Base-by-base conservation (phyloP, 1,140 invertebrate species). In the Drosophila azteca region DNA sequence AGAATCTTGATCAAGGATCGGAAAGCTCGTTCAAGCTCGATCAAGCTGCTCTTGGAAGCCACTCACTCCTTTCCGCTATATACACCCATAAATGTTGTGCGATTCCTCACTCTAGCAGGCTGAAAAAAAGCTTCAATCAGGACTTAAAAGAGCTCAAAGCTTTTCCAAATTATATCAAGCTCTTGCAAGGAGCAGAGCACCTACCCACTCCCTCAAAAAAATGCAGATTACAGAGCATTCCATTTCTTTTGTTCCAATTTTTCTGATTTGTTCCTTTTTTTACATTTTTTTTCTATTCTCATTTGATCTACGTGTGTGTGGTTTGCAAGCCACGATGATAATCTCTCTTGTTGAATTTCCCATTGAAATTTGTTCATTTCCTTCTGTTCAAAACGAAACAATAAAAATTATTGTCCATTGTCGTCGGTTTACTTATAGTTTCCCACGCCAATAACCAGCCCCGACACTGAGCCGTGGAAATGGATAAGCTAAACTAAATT, bases 401-500 rank as follows among this genome's bases (percentile, higher is more conserved):
- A 49, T 64, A 15, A 53, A 62, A 52, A 62, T 13, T 39, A 39
- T 39, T 39, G 35, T 58, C 49, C 66, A 41, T 53, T 70, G 61
- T 65, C 45, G 46, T 66, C 35, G 13, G 39, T 57, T 48, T 24
- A 50, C 31, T 68, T 68, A 15, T 94, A 96, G 95, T 96, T 95
- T 93, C 95, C 95, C 84, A 96, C 95, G 94, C 95, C 95, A 90
- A 95, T 95, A 94, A 95, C 95, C 92, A 95, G 95, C 93, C 95
- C 95, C 93, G 95, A 96, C 93, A 95, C 94, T 92, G 95, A 96
- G 93, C 95, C 96, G 92, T 96, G 95, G 95, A 96, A 95, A 93
- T 96, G 96, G 96, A 92, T 92, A 91, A 91, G 90, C 81, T 92
- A 92, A 91, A 87, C 77, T 79, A 69, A 80, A 35, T 9, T 77